phyloP scores from a whole-genome alignment of 2,888 invertebrate species.

The Clivina fossor region DNA sequence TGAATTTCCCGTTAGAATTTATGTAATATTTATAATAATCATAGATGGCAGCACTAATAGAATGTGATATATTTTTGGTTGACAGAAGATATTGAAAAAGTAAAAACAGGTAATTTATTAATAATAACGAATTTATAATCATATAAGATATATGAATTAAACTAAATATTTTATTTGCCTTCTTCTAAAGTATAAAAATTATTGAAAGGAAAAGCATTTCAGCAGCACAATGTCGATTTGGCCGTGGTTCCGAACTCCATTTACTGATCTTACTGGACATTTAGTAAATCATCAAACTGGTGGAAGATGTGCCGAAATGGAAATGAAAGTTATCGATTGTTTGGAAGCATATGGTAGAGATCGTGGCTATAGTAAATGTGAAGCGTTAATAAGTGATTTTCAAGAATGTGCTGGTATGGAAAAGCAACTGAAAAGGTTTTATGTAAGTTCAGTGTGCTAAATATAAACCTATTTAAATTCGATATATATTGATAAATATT shows the following conservation, averaged over 20 bases:
- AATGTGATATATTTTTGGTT: conserved; percentile 15
- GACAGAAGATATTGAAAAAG: conserved; percentile 28
- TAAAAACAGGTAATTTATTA: too few species aligned
- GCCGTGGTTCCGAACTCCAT: conserved; percentile 68
- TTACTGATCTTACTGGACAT: conserved; percentile 71
- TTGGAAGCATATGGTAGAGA: conserved; percentile 77
- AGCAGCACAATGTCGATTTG: conserved; percentile 58
- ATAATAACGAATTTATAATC: too few species aligned
- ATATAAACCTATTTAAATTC: conserved; percentile 26
- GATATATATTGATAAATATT: too few species aligned
- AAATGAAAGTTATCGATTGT: conserved; percentile 73
- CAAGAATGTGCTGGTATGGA: conserved; percentile 65
- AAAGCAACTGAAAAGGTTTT: conserved; percentile 63
- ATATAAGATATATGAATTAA: conserved; percentile 2
- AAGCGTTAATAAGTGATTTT: conserved; percentile 65
- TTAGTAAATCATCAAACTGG: conserved; percentile 66
- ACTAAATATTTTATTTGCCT: background rate
- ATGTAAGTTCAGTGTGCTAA: conserved; percentile 51
- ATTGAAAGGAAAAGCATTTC: background rate
- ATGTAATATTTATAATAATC: conserved; percentile 2
- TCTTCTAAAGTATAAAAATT: background rate
- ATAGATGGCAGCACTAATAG: conserved; percentile 14
- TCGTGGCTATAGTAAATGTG: conserved; percentile 65
- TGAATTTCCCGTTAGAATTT: conserved; percentile 4
- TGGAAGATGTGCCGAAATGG: conserved; percentile 67